phyloP scores from a whole-genome alignment of 2,888 invertebrate species.

The Salticus scenicus region DNA sequence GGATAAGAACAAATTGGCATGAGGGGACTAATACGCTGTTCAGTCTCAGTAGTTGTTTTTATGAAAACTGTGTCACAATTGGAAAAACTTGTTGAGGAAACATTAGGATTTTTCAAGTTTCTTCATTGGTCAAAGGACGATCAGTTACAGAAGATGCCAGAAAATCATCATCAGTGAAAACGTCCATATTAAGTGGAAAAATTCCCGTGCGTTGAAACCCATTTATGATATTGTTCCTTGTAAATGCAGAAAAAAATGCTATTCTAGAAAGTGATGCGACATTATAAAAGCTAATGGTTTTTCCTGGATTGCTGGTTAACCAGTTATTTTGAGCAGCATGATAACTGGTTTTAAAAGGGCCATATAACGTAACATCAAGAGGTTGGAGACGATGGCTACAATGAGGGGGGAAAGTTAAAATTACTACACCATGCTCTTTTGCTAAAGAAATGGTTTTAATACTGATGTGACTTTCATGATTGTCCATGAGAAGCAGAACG shows the following conservation, averaged over 20 bases:
- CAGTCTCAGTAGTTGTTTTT: no score
- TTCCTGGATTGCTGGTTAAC: neutral
- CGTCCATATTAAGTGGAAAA: slow-evolving; percentile 46
- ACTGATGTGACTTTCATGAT: slow-evolving; percentile 73
- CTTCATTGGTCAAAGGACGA: neutral
- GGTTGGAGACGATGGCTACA: slow-evolving; percentile 76
- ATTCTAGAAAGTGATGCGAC: neutral
- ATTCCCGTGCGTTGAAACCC: slow-evolving; percentile 41
- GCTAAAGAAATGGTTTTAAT: slow-evolving; percentile 73
- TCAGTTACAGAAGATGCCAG: slow-evolving; percentile 19
- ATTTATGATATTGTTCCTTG: neutral
- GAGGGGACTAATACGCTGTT: neutral
- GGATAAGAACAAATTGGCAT: no score
- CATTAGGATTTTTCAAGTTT: neutral
- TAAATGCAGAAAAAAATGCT: slow-evolving; percentile 3
- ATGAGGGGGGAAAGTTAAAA: slow-evolving; percentile 76
- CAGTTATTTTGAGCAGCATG: neutral
- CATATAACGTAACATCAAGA: slow-evolving; percentile 71
- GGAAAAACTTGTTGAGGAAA: neutral
- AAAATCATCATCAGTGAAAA: slow-evolving; percentile 58
- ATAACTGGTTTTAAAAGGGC: slow-evolving; percentile 3
- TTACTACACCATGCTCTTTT: slow-evolving; percentile 74
- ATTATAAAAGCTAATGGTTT: slow-evolving; percentile 1
- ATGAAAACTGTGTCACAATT: no score
- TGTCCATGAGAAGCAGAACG: slow-evolving; percentile 71